Evolutionary conservation across 92 coral and sea anemone species (phyloP), one percentile per base, ranked within the genome.

Genomic region (Pocillopora grandis): DNA sequence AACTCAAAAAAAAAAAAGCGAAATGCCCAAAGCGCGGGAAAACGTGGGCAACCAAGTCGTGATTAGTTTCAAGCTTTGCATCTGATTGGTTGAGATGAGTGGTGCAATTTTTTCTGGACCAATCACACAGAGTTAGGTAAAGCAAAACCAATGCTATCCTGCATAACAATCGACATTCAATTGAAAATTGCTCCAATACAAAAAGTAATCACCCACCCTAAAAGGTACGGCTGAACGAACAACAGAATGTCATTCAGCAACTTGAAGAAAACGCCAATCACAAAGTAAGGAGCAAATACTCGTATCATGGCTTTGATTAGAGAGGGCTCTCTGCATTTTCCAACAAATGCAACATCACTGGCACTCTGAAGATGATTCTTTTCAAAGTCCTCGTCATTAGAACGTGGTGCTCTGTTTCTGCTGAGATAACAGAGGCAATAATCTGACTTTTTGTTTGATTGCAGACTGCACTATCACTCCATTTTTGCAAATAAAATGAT

Each of bases 201-300:
- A 17, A 52, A 33, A 19, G 16, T 33, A 27, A 27, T 61, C 14
- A 71, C 92, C 56, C 87, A 95, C 98, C 97, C 90, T 37, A 95
- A 73, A 9, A 95, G 91, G 59, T 95, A 92, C 0, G 98, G 98
- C 67, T 95, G 98, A 64, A 91, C 88, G 84, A 95, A 93, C 79
- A 95, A 56, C 81, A 95, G 63, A 16, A 78, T 76, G 77, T 85
- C 93, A 63, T 89, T 73, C 52, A 87, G 35, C 37, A 95, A 88
- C 80, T 93, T 93, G 82, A 88, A 83, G 66, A 95, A 20, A 17
- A 88, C 57, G 14, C 92, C 93, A 18, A 88, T 61, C 1, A 89
- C 71, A 89, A 95, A 90, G 81, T 87, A 90, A 8, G 95, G 94
- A 66, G 88, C 89, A 89, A 88, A 93, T 15, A 93, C 94, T 72